Evolutionary conservation across 2,888 invertebrate genomes (phyloP).

Genomic region (Ochropleura plecta): DNA sequence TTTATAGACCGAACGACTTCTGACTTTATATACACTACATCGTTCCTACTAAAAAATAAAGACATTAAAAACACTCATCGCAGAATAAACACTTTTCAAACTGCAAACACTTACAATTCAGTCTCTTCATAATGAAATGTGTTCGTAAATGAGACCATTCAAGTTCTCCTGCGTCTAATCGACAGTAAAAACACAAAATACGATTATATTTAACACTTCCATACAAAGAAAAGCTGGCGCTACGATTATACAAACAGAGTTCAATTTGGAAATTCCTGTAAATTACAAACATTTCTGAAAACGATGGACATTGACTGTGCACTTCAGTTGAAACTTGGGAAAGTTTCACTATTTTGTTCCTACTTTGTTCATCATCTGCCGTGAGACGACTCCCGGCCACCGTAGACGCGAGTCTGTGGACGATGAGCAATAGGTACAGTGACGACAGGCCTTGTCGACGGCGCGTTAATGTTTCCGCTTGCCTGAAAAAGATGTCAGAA

Average conservation of each 20-base stretch:
- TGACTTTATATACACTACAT: background rate
- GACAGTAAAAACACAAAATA: constrained; percentile 6
- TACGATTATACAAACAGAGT: constrained; percentile 5
- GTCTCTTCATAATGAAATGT: background rate
- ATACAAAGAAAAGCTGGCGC: background rate
- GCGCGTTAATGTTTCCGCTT: no score
- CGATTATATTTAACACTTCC: background rate
- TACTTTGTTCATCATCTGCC: background rate
- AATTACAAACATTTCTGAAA: constrained; percentile 26
- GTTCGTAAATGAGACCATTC: constrained; percentile 10
- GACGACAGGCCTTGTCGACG: no score
- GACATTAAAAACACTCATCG: background rate
- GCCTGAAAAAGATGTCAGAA: no score
- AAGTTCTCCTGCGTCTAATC: constrained; percentile 7
- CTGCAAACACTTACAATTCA: background rate
- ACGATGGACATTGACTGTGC: constrained; percentile 40
- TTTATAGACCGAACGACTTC: background rate
- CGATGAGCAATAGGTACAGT: no score
- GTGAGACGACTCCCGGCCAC: no score
- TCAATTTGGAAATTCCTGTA: constrained; percentile 9
- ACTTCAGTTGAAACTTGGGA: constrained; percentile 37
- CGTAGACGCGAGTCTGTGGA: no score
- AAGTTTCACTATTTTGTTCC: constrained; percentile 35
- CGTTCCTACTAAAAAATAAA: background rate
- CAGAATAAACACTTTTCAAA: background rate